These are phyloP conservation scores for Nymphalis urticae DNA, from an alignment of 2,888 invertebrate genomes.

Conservation along the genomic window DNA sequence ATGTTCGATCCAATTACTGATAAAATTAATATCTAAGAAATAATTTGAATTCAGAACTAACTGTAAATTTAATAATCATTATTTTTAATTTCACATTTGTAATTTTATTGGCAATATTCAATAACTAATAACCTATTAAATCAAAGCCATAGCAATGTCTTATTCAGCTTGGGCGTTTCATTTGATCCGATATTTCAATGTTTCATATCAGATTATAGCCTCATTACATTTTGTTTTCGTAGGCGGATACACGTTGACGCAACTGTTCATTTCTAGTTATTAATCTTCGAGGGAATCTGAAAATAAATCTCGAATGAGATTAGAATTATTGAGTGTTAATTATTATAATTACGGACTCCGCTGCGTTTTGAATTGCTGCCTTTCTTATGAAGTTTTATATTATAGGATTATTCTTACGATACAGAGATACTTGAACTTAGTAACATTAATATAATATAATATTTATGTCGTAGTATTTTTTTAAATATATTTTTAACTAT, in stretches of 20 bases:
- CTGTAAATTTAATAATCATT: neutral
- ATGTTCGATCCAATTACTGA: neutral
- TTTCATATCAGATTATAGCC: slow-evolving; percentile 67
- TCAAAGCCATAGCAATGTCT: slow-evolving; percentile 39
- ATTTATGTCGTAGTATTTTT: too few relatives aligned
- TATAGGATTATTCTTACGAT: neutral
- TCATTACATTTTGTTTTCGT: slow-evolving; percentile 60
- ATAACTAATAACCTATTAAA: slow-evolving; percentile 26
- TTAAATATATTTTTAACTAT: neutral
- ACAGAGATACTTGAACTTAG: neutral
- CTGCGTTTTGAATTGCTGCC: slow-evolving; percentile 21
- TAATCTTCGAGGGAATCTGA: slow-evolving; percentile 46
- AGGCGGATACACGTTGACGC: slow-evolving; percentile 61
- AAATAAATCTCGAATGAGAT: slow-evolving; percentile 41
- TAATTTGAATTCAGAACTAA: slow-evolving; percentile 10
- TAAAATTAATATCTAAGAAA: neutral
- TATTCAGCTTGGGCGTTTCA: slow-evolving; percentile 57
- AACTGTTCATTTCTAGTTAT: slow-evolving; percentile 49
- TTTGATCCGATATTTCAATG: slow-evolving; percentile 57
- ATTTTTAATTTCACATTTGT: neutral
- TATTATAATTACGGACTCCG: slow-evolving; percentile 36
- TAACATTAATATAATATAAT: neutral
- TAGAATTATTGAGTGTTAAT: slow-evolving; percentile 41
- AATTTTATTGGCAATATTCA: slow-evolving; percentile 11
- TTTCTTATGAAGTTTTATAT: slow-evolving; percentile 6